Percentiles rank a stretch among this genome's conserved stretches.
These are phyloP conservation scores for Lampris megalopsis DNA, from an alignment of 2,113 vertebrate species.

Conservation along the genomic window DNA sequence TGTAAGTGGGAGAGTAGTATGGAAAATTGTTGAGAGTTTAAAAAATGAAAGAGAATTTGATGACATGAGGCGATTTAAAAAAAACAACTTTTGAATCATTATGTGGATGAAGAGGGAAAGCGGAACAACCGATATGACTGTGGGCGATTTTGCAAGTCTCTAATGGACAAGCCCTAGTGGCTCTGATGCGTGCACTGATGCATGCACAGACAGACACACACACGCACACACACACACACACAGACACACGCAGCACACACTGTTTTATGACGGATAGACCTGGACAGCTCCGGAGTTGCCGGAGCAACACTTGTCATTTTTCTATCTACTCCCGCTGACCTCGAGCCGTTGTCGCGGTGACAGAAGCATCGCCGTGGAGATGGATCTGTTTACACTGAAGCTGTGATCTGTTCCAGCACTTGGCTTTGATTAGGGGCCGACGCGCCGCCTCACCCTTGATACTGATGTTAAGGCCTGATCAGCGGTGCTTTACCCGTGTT, in stretches of 20 bases:
- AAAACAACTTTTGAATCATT: too few relatives aligned
- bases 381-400: slow-evolving; percentile 59
- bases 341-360: slow-evolving; percentile 14
- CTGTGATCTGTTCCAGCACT: slow-evolving; percentile 46
- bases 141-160: too few relatives aligned
- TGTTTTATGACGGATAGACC: slow-evolving; percentile 28
- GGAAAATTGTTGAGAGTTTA: too few relatives aligned
- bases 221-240: slow-evolving; percentile 1
- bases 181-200: too few relatives aligned
- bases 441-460: slow-evolving; percentile 16
- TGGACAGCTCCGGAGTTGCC: not conserved
- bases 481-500: slow-evolving; percentile 22
- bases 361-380: slow-evolving; percentile 36
- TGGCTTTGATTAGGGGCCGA: slow-evolving; percentile 39
- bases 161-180: too few relatives aligned
- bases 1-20: too few relatives aligned
- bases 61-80: too few relatives aligned
- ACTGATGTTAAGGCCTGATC: slow-evolving; percentile 33
- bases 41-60: too few relatives aligned
- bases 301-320: slow-evolving; percentile 24
- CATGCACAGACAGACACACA: slow-evolving; percentile 1
- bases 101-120: too few relatives aligned
- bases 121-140: too few relatives aligned
- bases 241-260: not conserved
- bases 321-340: slow-evolving; percentile 40